These are phyloP conservation scores for Actinemys pallida DNA, from an alignment of 2,113 vertebrate genomes.

Conservation along the genomic window DNA sequence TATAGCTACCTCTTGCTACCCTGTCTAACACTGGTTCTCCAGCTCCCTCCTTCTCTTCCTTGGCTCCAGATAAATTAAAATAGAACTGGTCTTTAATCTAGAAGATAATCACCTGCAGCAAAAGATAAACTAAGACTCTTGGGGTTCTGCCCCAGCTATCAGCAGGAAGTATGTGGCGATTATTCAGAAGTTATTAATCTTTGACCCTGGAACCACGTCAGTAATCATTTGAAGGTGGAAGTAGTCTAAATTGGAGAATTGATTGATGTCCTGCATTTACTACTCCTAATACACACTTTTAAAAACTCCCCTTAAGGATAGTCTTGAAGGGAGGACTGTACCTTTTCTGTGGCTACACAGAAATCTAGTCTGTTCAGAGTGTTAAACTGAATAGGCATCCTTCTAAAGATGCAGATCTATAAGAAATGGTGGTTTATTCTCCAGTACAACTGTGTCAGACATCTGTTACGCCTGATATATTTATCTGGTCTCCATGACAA, in stretches of 20 bases:
- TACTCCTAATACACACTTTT: not conserved
- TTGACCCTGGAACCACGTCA: not conserved
- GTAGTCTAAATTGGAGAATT: not conserved
- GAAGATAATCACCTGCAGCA: not conserved
- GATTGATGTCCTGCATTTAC: not conserved
- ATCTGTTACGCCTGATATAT: not conserved
- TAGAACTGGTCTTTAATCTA: not conserved
- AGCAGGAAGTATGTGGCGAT: not conserved
- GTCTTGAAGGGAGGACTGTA: not conserved
- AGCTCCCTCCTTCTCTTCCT: not conserved
- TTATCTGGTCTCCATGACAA: not conserved
- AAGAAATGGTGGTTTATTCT: not conserved
- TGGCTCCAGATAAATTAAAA: not conserved
- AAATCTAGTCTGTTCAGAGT: not conserved
- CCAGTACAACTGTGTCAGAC: not conserved
- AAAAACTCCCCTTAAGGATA: not conserved
- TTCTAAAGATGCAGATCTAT: not conserved
- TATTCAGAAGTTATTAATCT: not conserved
- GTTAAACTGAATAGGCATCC: not conserved
- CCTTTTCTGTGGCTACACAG: not conserved
- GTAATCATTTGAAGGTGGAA: fast-evolving
- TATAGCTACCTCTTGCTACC: not conserved
- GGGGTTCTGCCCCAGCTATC: not conserved
- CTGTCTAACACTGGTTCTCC: not conserved
- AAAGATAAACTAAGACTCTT: not conserved